Base-by-base conservation (phyloP, 2,113 vertebrate genomes). In the Notiomystis cincta region DNA sequence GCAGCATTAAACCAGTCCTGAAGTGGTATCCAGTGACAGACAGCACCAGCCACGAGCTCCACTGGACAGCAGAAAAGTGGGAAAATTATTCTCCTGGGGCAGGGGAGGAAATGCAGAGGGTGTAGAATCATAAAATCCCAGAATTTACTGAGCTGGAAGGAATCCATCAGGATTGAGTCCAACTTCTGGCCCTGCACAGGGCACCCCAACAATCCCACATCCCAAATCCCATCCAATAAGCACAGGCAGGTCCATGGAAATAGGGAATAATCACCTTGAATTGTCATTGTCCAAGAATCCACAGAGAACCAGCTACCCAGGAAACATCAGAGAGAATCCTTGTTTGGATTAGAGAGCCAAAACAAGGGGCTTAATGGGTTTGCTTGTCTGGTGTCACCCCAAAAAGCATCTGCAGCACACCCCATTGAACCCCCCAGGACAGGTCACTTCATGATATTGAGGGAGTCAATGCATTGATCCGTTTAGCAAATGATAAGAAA, bases 401-500 rank as follows among this genome's bases (percentile, higher is more conserved):
- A 69, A 83, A 83, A 89, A 90, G 13, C 73, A 76, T 19, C 58
- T 75, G 60, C 78, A 87, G 80, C 85, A 82, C 60, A 20, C 24
- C 37, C 31, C 66, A 18, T 4, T 23, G 58, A 67, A 21, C 72
- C 93, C 51, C 84, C 47, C 51, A 56, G 92, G 89, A 94, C 82
- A 56, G 93, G 93, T 57, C 83, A 83, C 64, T 79, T 53, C 78
- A 83, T 70, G 90, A 40, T 28, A 31, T 16, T 17, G 93, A 76
- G 78, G 14, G 33, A 87, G 61, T 64, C 90, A 37, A 35, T 21
- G 51, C 57, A 84, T 90, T 0, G 90, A 95, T 81, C 54, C 6
- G 6, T 82, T 86, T 44, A 84, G 94, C 90, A 94, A 47, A 93
- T 61, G 83, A 91, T 94, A 79, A 95, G 80, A 88, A 90, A 84